Percentiles rank a stretch among this genome's conserved stretches.
phyloP scores from a whole-genome alignment of 1,140 invertebrate genomes.

The Scaptomyza pallida region DNA sequence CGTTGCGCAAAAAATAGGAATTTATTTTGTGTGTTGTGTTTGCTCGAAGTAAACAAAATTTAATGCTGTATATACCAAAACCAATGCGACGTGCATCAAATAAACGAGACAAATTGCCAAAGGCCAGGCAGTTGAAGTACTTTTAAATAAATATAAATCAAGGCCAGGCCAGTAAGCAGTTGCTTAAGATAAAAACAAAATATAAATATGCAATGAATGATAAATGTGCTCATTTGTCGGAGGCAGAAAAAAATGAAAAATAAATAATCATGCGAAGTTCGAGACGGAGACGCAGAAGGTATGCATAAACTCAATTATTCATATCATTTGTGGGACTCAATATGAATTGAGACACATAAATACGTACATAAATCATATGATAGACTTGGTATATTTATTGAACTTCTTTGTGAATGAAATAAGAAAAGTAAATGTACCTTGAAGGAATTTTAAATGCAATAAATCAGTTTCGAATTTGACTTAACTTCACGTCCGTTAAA shows the following conservation, averaged over 20 bases:
- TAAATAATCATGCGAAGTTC: slow-evolving; percentile 39
- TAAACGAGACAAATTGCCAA: slow-evolving; percentile 64
- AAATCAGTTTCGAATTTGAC: not conserved
- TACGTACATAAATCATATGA: slow-evolving; percentile 34
- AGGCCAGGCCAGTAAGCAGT: slow-evolving; percentile 45
- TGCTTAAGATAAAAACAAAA: slow-evolving; percentile 37
- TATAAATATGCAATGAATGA: slow-evolving; percentile 31
- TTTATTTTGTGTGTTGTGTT: slow-evolving; percentile 45
- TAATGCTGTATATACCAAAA: slow-evolving; percentile 26
- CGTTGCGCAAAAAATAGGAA: slow-evolving; percentile 41
- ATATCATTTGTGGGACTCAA: slow-evolving; percentile 18
- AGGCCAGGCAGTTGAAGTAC: slow-evolving; percentile 24
- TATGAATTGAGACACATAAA: slow-evolving; percentile 34
- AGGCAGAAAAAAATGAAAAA: slow-evolving; percentile 6
- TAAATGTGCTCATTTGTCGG: slow-evolving; percentile 31
- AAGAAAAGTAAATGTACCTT: not conserved
- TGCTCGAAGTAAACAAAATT: slow-evolving; percentile 29
- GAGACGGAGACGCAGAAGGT: not conserved
- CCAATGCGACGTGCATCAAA: slow-evolving; percentile 51
- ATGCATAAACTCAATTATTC: slow-evolving; percentile 38
- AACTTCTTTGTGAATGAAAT: not conserved
- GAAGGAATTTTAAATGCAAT: not conserved
- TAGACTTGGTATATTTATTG: slow-evolving; percentile 12
- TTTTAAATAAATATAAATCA: slow-evolving; percentile 57
- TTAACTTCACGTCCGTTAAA: too few species aligned